Conservation (phyloP, 2,888 invertebrate genomes). For the Megamerina dolium region DNA sequence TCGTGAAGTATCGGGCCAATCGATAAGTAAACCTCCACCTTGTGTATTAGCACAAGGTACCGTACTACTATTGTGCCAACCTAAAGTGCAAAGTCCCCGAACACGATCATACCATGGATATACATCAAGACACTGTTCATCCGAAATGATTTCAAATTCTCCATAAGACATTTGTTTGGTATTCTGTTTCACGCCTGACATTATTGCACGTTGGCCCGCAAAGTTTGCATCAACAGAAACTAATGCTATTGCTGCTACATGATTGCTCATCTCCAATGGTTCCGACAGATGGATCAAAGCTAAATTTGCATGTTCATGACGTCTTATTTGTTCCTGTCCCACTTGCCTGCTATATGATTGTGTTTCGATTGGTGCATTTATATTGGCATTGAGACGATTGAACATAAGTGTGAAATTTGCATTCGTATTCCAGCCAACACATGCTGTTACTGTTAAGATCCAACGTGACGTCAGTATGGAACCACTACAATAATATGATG, state of each 20-base stretch:
- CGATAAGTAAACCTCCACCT: conserved; percentile 22
- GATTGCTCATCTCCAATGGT: conserved; percentile 10
- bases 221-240: conserved; percentile 5
- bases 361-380: not conserved
- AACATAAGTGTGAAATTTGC: conserved; percentile 13
- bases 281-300: conserved; percentile 20
- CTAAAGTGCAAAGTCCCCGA: conserved; percentile 19
- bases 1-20: conserved; percentile 20
- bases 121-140: conserved; percentile 10
- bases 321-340: too few species aligned
- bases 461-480: conserved; percentile 17
- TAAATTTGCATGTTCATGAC: too few species aligned
- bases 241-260: conserved; percentile 11
- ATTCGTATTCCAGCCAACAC: conserved; percentile 7
- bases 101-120: conserved; percentile 8
- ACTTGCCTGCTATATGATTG: too few species aligned
- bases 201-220: conserved; percentile 16
- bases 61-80: conserved; percentile 11
- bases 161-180: conserved; percentile 18
- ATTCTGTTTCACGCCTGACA: conserved; percentile 19
- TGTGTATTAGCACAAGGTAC: conserved; percentile 21
- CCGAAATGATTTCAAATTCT: conserved; percentile 17
- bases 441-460: conserved; percentile 19
- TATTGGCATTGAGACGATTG: conserved; percentile 16
- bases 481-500: conserved; percentile 18